Conservation (phyloP, 37 sponge, comb jelly and placozoan genomes). For the Hexactinellida sp. region DNA sequence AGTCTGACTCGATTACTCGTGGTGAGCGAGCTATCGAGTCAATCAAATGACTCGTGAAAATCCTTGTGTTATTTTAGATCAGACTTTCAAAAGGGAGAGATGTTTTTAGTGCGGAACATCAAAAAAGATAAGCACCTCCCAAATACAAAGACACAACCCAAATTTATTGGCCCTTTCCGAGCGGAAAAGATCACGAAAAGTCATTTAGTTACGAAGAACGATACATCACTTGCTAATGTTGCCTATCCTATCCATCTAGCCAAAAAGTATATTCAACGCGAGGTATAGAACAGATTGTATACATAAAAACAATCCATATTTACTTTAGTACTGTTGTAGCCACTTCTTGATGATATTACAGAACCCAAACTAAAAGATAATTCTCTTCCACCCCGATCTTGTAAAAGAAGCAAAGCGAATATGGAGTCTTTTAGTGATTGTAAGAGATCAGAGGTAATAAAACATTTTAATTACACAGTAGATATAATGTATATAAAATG, state of each 20-base stretch:
- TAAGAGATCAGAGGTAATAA: not conserved
- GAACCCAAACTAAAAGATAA: not conserved
- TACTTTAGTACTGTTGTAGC: not conserved
- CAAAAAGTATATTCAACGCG: not conserved
- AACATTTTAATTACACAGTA: not conserved
- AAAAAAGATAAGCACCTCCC: not conserved
- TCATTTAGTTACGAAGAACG: not conserved
- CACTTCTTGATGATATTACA: not conserved
- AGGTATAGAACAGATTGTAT: not conserved
- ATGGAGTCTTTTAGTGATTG: not conserved
- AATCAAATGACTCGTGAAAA: too few species aligned
- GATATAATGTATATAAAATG: not conserved
- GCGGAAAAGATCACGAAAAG: not conserved
- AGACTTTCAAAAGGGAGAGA: not conserved
- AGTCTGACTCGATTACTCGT: too few species aligned
- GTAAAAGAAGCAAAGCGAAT: not conserved
- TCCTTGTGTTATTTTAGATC: not conserved
- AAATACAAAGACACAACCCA: not conserved
- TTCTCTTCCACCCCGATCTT: not conserved
- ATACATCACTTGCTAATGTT: not conserved
- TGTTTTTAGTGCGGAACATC: not conserved
- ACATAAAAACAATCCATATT: not conserved
- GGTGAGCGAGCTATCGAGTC: too few species aligned
- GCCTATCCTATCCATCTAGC: not conserved
- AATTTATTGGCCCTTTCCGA: not conserved